Base-by-base conservation (phyloP, 2,113 vertebrate genomes). In the Lepidothrix coronata region DNA sequence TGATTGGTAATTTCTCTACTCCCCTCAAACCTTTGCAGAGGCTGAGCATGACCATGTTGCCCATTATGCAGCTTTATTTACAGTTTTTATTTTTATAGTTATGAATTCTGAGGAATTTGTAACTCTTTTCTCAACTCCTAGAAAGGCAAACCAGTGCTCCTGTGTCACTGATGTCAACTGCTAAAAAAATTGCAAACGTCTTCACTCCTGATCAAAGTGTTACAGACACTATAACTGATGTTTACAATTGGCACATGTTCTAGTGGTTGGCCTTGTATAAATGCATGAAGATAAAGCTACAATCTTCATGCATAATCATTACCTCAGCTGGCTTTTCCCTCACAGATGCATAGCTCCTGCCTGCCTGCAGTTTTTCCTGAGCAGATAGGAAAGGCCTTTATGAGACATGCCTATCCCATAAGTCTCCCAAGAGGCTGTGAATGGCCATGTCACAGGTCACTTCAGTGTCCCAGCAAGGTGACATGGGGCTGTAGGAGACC, bases 321-420 rank as follows among this genome's bases (percentile, higher is more conserved):
- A 14, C 27, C 24, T 30, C 28, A 55, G 30, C 9, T 55, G 57
- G 24, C 25, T 65, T 51, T 90, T 52, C 54, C 59, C 55, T 48
- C 1, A 0, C 58, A 83, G 58, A 11, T 5, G 3, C 0, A 2
- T 46, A 23, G 15, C 23, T 86, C 25, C 65, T 59, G 31, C 61
- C 35, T 65, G 20, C 3, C 9, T 0, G 1, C 28, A 63, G 10
- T 24, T 41, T 70, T 84, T 78, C 9, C 30, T 71, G 23, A 91
- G 48, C 39, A 79, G 33, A 25, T 7, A 30, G 27, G 33, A 39
- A 51, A 58, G 67, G 44, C 20, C 65, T 55, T 74, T 49, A 18
- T 28, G 13, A 57, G 27, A 41, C 11, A 11, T 4, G 9, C 1
- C 12, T 73, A 46, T 41, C 28, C 21, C 20, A 8, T 22, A 44